Percentiles rank a stretch among this genome's conserved stretches.
Evolutionary conservation across 1,140 invertebrate genomes (phyloP).

Genomic region (Thaumetopoea pityocampa): DNA sequence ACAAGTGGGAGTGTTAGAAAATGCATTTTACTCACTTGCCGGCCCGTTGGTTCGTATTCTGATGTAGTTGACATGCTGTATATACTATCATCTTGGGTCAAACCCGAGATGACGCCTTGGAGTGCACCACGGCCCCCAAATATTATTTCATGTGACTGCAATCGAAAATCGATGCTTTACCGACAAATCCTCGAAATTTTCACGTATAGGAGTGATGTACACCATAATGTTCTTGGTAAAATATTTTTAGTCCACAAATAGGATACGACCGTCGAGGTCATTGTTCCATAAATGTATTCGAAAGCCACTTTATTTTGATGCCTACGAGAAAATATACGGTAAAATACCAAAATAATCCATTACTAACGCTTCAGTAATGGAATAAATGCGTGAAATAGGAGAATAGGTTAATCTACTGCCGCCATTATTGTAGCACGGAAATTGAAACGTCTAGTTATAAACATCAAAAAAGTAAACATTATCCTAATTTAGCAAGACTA

Average conservation of each 20-base stretch:
- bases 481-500: constrained; percentile 42
- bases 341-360: constrained; percentile 47
- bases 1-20: constrained; percentile 2
- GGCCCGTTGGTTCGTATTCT: constrained; percentile 72
- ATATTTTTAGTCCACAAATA: constrained; percentile 68
- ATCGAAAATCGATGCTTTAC: constrained; percentile 68
- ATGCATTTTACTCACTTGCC: constrained; percentile 59
- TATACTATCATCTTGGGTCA: constrained; percentile 73
- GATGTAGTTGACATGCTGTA: constrained; percentile 73
- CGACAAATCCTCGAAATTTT: constrained; percentile 52
- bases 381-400: constrained; percentile 48
- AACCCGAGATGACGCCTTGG: constrained; percentile 65
- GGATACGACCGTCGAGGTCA: constrained; percentile 65
- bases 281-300: constrained; percentile 62
- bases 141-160: constrained; percentile 68
- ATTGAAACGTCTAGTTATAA: constrained; percentile 64
- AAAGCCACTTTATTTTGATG: constrained; percentile 59
- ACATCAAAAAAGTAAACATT: constrained; percentile 74
- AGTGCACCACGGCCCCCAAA: constrained; percentile 59
- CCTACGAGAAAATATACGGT: constrained; percentile 62
- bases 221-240: constrained; percentile 57
- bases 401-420: constrained; percentile 73
- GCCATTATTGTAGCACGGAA: constrained; percentile 73
- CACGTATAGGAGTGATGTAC: constrained; percentile 35
- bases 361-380: constrained; percentile 22